Evolutionary conservation across 2,113 vertebrate species (phyloP), one percentile per base, ranked within the genome.

Genomic region (Menidia beryllina): DNA sequence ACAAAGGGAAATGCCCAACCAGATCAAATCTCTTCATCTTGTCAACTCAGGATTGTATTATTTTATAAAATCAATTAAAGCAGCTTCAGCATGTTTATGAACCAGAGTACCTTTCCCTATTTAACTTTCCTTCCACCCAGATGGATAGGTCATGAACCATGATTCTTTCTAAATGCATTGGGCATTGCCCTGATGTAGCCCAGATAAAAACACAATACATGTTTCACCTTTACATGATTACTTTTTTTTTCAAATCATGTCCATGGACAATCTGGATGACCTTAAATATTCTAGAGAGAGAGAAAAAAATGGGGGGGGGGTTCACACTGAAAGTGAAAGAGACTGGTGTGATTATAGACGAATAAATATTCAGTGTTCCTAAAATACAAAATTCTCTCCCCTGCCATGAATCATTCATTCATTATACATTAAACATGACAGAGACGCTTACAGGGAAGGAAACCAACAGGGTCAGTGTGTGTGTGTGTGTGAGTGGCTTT

Each of bases 391-490:
- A 84, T 78, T 82, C 80, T 84, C 81, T 81, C 88, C 87, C 82
- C 72, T 72, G 57, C 76, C 83, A 93, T 93, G 84, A 93, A 93
- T 93, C 89, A 92, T 93, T 93, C 85, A 93, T 92, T 85, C 79
- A 86, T 91, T 75, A 86, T 88, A 84, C 88, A 93, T 93, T 92
- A 93, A 92, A 92, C 86, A 93, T 92, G 88, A 91, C 86, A 77
- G 79, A 61, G 65, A 77, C 54, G 72, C 78, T 78, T 65, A 66
- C 57, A 77, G 69, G 71, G 80, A 82, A 75, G 68, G 52, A 78
- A 51, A 13, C 55, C 49, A 62, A 51, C 74, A 75, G 53, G 57
- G 72, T 27, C 5, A 39, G 36, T 64, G 55, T 62, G 65, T 65
- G 69, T 51, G 64, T 69, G 67, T 63, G 26, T 54, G 72, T 58